A percentile compares a stretch with the other conserved stretches of the same genome.
phyloP scores from a whole-genome alignment of 2,888 invertebrate genomes.

The Microlaimidae sp. region DNA sequence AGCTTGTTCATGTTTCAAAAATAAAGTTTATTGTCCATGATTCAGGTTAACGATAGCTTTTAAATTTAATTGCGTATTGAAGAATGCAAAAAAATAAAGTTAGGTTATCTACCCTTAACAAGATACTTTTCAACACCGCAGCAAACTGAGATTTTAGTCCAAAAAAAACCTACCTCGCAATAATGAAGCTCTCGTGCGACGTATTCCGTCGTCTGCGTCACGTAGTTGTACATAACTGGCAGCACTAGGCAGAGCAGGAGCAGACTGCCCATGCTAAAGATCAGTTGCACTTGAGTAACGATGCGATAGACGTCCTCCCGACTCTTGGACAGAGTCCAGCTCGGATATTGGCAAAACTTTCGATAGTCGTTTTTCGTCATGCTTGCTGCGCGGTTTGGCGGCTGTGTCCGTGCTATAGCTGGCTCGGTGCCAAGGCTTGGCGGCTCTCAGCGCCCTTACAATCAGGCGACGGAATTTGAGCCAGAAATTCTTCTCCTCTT shows the following conservation, averaged over 20 bases:
- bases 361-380: slow-evolving; percentile 19
- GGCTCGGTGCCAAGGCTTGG: background rate
- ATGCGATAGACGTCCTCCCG: slow-evolving; percentile 25
- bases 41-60: too few relatives aligned
- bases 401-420: background rate
- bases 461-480: background rate
- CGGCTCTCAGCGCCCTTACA: background rate
- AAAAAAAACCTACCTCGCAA: slow-evolving; percentile 30
- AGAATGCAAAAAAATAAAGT: too few relatives aligned
- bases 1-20: too few relatives aligned
- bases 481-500: background rate
- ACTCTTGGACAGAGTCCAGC: slow-evolving; percentile 15
- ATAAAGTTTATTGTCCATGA: too few relatives aligned
- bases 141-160: too few relatives aligned
- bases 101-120: too few relatives aligned
- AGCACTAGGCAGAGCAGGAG: slow-evolving; percentile 26
- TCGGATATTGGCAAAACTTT: slow-evolving; percentile 21
- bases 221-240: slow-evolving; percentile 33
- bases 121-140: too few relatives aligned
- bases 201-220: slow-evolving; percentile 31
- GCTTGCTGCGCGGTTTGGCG: slow-evolving; percentile 5
- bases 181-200: slow-evolving; percentile 32
- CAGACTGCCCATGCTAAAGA: slow-evolving; percentile 30
- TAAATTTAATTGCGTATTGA: too few relatives aligned
- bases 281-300: slow-evolving; percentile 33